Percentiles rank a stretch among this genome's conserved stretches.
Evolutionary conservation across 2,113 vertebrate genomes (phyloP).

Genomic region (Rana temporaria): DNA sequence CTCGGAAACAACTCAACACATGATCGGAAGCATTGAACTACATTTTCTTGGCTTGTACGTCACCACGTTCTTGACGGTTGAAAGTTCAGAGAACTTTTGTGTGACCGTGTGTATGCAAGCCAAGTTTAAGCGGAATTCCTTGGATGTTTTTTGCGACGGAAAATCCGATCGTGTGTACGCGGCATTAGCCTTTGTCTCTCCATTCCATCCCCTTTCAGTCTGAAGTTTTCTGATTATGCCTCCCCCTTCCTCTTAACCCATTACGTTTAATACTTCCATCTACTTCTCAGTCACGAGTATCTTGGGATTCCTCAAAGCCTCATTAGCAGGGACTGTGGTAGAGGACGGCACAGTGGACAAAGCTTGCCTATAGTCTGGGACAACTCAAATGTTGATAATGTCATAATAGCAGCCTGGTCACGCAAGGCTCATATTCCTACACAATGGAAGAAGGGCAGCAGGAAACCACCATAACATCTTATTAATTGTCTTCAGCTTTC

Average conservation of each 20-base stretch:
- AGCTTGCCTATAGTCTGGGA: constrained; percentile 2
- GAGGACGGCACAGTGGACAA: background rate
- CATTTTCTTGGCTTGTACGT: no score
- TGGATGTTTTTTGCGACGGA: no score
- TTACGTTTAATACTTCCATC: constrained; percentile 22
- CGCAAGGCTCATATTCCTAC: background rate
- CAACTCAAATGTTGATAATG: constrained; percentile 19
- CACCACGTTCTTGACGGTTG: no score
- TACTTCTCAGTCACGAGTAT: background rate
- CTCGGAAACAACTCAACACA: no score
- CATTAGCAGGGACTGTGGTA: constrained; percentile 3
- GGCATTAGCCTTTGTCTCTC: background rate
- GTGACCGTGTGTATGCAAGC: no score
- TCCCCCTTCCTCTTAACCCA: background rate
- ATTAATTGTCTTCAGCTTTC: background rate
- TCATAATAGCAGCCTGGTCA: constrained; percentile 21
- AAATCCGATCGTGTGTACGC: no score
- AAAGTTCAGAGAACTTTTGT: no score
- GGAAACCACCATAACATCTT: background rate
- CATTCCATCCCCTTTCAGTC: background rate
- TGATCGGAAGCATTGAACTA: no score
- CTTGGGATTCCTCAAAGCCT: constrained; percentile 16
- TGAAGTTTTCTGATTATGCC: background rate
- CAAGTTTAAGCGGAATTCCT: no score
- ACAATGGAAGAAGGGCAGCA: background rate